A percentile compares a stretch with the other conserved stretches of the same genome.
These are phyloP conservation scores for Halictus quadricinctus DNA, from an alignment of 2,888 invertebrate species.

Conservation along the genomic window DNA sequence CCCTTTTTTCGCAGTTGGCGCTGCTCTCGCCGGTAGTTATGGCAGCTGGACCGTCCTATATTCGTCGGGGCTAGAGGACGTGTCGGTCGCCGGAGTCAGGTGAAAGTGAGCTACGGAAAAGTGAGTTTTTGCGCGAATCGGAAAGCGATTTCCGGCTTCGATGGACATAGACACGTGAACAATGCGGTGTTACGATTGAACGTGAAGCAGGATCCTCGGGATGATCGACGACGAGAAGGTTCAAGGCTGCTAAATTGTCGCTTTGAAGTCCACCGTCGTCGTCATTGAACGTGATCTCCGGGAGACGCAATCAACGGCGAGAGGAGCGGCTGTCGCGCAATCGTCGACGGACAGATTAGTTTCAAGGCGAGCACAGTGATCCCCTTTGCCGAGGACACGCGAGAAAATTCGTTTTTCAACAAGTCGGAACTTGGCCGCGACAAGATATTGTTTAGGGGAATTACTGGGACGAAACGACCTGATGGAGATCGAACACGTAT, in stretches of 20 bases:
- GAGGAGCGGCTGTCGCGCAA: neutral
- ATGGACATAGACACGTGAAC: conserved; percentile 12
- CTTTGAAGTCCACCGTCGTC: conserved; percentile 8
- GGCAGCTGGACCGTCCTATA: neutral
- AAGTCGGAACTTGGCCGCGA: neutral
- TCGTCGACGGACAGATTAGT: neutral
- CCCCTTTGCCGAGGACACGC: neutral
- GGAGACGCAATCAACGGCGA: neutral
- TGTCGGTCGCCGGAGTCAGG: conserved; percentile 9
- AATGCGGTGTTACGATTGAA: neutral
- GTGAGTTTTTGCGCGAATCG: conserved; percentile 16
- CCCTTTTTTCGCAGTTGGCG: conserved; percentile 31
- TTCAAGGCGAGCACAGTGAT: neutral
- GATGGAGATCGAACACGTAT: neutral
- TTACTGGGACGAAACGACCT: neutral
- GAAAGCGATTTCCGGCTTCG: neutral
- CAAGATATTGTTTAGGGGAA: neutral
- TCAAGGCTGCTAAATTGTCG: conserved; percentile 46
- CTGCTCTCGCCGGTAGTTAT: neutral
- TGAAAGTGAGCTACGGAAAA: conserved; percentile 28
- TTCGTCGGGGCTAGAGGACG: neutral
- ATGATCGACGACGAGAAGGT: conserved; percentile 29
- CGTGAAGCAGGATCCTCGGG: neutral
- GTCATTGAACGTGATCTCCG: neutral
- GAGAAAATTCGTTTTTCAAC: neutral